Conservation (phyloP, 2,113 vertebrate species). For the Falco punctatus region DNA sequence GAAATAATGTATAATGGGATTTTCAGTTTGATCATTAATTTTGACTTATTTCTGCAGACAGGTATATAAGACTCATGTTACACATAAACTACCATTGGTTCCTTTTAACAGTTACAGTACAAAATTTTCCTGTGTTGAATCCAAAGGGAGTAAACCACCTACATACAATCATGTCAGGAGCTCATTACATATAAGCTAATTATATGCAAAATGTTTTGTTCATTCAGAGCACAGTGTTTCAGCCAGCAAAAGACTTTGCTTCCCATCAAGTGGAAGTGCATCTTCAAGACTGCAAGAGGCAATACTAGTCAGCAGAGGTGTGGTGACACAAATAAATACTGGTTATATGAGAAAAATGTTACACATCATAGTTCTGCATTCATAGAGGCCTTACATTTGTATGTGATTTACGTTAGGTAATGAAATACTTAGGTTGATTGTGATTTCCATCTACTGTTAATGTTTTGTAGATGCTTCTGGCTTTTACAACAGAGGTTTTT, state of each 20-base stretch:
- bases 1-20: not conserved
- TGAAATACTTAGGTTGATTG: not conserved
- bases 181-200: not conserved
- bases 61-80: not conserved
- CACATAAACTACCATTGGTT: not conserved
- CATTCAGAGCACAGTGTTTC: not conserved
- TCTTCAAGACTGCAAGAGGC: not conserved
- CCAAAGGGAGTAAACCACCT: not conserved
- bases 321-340: not conserved
- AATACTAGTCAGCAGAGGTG: not conserved
- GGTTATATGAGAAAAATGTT: not conserved
- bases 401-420: not conserved
- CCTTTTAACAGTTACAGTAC: not conserved
- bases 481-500: slow-evolving; percentile 29
- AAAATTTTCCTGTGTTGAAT: not conserved
- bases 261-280: not conserved
- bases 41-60: not conserved
- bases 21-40: not conserved
- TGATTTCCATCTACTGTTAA: not conserved
- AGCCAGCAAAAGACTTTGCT: not conserved
- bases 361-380: not conserved
- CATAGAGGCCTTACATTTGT: not conserved
- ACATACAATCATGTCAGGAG: not conserved
- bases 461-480: not conserved
- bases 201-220: not conserved